A percentile compares a stretch with the other conserved stretches of the same genome.
phyloP scores from a whole-genome alignment of 2,888 invertebrate genomes.

The Ommatoiulus sabulosus region DNA sequence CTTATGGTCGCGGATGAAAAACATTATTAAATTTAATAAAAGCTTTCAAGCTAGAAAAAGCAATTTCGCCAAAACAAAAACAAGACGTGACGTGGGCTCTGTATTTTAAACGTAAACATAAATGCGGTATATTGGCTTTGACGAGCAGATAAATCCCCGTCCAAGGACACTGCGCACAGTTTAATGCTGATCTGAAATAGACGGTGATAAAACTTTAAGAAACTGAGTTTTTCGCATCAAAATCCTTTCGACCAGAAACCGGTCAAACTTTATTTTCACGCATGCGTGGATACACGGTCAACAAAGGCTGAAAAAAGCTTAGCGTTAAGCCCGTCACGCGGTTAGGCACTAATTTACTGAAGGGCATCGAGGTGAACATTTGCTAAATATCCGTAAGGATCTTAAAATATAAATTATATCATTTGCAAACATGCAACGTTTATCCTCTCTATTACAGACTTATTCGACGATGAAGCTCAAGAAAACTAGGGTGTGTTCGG shows the following conservation, averaged over 20 bases:
- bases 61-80: slow-evolving; percentile 34
- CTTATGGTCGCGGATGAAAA: not conserved
- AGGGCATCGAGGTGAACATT: slow-evolving; percentile 14
- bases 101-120: slow-evolving; percentile 9
- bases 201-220: not conserved
- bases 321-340: slow-evolving; percentile 7
- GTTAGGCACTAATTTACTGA: not conserved
- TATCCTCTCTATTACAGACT: too few relatives aligned
- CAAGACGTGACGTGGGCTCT: slow-evolving; percentile 26
- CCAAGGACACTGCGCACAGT: slow-evolving; percentile 6
- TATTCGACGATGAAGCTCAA: not conserved
- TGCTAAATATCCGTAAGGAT: not conserved
- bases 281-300: slow-evolving; percentile 3
- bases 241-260: not conserved
- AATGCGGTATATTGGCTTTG: not conserved
- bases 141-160: not conserved
- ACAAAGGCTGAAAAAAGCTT: not conserved
- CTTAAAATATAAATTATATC: slow-evolving; percentile 20
- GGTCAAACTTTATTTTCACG: not conserved
- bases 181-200: not conserved
- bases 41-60: slow-evolving; percentile 27
- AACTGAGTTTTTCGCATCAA: not conserved
- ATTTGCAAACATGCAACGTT: too few relatives aligned
- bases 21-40: slow-evolving; percentile 4
- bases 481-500: too few relatives aligned